Base-by-base conservation (phyloP, 2,113 vertebrate genomes). In the Parus major region DNA sequence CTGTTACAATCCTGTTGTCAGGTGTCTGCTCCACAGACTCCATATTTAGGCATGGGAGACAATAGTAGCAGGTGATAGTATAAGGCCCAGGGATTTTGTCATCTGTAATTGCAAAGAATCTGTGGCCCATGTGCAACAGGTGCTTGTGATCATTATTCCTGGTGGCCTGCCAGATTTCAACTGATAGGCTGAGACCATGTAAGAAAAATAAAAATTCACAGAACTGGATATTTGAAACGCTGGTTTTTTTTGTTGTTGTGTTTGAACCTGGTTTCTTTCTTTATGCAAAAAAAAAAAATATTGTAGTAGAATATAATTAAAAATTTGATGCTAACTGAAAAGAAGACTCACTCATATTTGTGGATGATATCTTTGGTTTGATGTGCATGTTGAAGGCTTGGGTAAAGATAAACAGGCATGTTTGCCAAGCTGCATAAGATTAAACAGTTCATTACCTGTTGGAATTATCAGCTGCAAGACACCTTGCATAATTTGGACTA, bases 371-470 rank as follows among this genome's bases (percentile, higher is more conserved):
- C 27, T 97, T 75, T 42, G 47, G 61, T 79, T 94, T 86, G 53
- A 44, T 72, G 41, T 86, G 24, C 28, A 7, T 16, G 36, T 71
- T 82, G 24, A 91, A 85, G 86, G 60, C 86, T 92, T 92, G 16
- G 10, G 57, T 90, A 42, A 88, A 90, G 77, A 86, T 92, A 94
- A 95, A 93, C 71, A 93, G 68, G 12, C 41, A 7, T 92, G 52
- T 93, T 89, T 94, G 83, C 73, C 60, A 88, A 78, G 41, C 87
- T 90, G 55, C 78, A 56, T 82, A 85, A 93, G 89, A 88, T 94
- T 86, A 86, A 94, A 81, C 82, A 88, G 73, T 92, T 94, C 91
- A 91, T 93, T 95, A 95, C 93, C 72, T 96, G 86, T 71, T 95
- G 42, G 92, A 95, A 90, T 96, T 94, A 86, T 93, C 86, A 91